Conservation (phyloP, 2,797 vertebrate genomes). For the Dermochelys coriacea region DNA sequence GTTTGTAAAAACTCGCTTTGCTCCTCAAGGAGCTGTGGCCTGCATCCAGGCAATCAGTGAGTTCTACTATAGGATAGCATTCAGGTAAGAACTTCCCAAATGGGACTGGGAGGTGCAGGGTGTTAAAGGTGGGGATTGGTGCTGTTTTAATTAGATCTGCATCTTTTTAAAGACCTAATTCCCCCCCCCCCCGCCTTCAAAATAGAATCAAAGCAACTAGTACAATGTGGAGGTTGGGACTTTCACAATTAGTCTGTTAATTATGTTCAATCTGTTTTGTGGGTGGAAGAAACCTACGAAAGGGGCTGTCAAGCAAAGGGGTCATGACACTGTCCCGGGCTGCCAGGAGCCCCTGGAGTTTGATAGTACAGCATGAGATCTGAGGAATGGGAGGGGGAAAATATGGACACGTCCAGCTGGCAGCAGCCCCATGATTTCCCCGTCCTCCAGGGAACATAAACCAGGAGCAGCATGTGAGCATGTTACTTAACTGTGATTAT, state of each 20-base stretch:
- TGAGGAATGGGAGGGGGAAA: neutral
- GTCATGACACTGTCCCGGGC: neutral
- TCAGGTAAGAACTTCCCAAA: slow-evolving; percentile 85
- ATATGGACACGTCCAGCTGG: neutral
- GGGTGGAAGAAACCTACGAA: neutral
- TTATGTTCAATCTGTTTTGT: neutral
- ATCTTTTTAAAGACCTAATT: neutral
- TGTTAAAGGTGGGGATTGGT: neutral
- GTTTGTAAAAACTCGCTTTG: slow-evolving; percentile 94
- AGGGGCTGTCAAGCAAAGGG: neutral
- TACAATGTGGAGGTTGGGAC: neutral
- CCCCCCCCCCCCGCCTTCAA: neutral
- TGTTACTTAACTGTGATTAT: fast-evolving
- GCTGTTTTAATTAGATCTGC: fast-evolving
- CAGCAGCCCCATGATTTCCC: neutral
- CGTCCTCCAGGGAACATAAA: neutral
- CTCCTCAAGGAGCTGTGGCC: slow-evolving; percentile 93
- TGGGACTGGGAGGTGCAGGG: neutral
- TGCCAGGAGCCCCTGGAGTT: neutral
- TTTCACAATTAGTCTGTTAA: neutral
- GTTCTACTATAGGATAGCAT: slow-evolving; percentile 93
- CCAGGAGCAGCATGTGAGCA: fast-evolving
- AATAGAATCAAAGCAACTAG: neutral
- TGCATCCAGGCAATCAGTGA: slow-evolving; percentile 91
- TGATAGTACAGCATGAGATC: neutral